A percentile compares a stretch with the other conserved stretches of the same genome.
These are phyloP conservation scores for Sceloporus undulatus DNA, from an alignment of 2,113 vertebrate species.

Conservation along the genomic window DNA sequence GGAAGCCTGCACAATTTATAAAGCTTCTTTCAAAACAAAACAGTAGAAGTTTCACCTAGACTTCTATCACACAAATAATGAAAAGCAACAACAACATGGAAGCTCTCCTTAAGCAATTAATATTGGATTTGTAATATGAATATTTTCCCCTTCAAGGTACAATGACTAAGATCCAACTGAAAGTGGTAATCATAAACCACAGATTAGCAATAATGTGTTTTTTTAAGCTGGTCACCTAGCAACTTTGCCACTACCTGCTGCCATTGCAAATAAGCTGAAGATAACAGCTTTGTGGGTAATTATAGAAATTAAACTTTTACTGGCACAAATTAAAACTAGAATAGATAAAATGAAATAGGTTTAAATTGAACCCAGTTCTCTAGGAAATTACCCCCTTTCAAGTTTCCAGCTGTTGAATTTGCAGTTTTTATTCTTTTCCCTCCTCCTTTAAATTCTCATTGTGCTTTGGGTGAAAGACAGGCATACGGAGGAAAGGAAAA, in stretches of 20 bases:
- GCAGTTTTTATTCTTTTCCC: background rate
- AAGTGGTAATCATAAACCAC: constrained; percentile 33
- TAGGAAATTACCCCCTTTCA: constrained; percentile 31
- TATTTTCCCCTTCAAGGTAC: constrained; percentile 3
- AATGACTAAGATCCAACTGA: constrained; percentile 37
- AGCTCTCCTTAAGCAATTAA: constrained; percentile 45
- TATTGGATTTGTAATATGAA: constrained; percentile 47
- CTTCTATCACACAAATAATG: constrained; percentile 44
- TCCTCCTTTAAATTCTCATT: background rate
- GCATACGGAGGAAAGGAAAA: constrained; percentile 21
- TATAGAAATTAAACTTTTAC: constrained; percentile 23
- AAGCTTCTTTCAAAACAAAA: constrained; percentile 40
- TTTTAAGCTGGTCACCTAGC: constrained; percentile 37
- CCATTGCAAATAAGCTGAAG: constrained; percentile 4
- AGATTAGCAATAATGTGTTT: constrained; percentile 33
- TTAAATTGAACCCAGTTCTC: constrained; percentile 28
- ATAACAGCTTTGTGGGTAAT: constrained; percentile 26
- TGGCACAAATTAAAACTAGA: constrained; percentile 34
- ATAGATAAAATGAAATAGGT: constrained; percentile 32
- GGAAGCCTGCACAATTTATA: constrained; percentile 8
- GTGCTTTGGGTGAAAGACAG: constrained; percentile 24
- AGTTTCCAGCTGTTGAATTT: constrained; percentile 29
- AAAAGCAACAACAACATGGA: constrained; percentile 25
- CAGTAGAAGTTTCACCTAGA: background rate
- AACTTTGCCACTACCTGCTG: constrained; percentile 17